phyloP scores from a whole-genome alignment of 2,797 vertebrate genomes.

The Chelon auratus region DNA sequence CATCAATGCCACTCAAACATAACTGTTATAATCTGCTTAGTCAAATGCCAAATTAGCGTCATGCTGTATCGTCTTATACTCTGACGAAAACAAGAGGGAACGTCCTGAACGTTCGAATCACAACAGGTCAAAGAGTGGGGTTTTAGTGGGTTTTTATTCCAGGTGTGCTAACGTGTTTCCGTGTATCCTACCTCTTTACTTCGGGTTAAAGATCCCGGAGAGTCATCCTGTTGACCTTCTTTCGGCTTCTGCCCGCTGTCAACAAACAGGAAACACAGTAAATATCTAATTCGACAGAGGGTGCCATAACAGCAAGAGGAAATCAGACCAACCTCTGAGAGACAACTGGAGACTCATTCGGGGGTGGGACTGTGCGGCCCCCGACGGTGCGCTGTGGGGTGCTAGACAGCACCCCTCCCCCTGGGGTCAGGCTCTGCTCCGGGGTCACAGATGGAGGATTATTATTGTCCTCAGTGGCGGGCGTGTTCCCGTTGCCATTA shows the following conservation, averaged over 20 bases:
- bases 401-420: conserved; percentile 86
- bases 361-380: conserved; percentile 79
- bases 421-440: conserved; percentile 71
- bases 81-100: conserved; percentile 3
- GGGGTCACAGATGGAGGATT: conserved; percentile 75
- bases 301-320: neutral
- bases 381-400: conserved; percentile 86
- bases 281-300: neutral
- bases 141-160: neutral
- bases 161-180: neutral
- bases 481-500: conserved; percentile 84
- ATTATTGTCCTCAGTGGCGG: conserved; percentile 73
- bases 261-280: conserved; percentile 13
- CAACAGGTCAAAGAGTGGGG: neutral
- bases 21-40: conserved; percentile 46
- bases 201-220: conserved; percentile 66
- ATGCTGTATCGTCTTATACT: neutral
- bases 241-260: conserved; percentile 70
- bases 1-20: conserved; percentile 7
- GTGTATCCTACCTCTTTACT: conserved; percentile 71
- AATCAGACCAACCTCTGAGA: conserved; percentile 81
- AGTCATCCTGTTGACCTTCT: conserved; percentile 52
- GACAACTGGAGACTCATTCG: conserved; percentile 89
- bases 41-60: conserved; percentile 27
- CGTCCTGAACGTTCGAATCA: neutral